phyloP scores from a whole-genome alignment of 2,888 invertebrate species.

The Deroplatys truncata region DNA sequence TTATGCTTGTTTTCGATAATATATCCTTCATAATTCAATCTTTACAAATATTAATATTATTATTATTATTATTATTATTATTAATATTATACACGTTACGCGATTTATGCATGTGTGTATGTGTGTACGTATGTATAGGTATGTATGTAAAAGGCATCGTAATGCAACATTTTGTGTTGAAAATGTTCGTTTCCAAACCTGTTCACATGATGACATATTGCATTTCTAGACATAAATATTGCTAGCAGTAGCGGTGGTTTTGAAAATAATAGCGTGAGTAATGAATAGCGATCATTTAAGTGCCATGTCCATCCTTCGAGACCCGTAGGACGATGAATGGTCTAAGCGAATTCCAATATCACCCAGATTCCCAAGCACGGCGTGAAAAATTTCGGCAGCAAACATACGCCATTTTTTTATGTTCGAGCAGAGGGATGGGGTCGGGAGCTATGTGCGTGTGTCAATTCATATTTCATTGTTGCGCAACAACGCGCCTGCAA shows the following conservation, averaged over 20 bases:
- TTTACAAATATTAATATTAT: too few species aligned
- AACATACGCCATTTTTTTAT: not conserved
- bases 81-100: too few species aligned
- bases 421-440: not conserved
- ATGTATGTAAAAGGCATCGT: too few species aligned
- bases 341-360: not conserved
- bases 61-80: too few species aligned
- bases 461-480: conserved; percentile 9
- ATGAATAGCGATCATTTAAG: not conserved
- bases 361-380: not conserved
- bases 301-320: not conserved
- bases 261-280: not conserved
- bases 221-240: not conserved
- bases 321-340: not conserved
- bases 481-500: not conserved
- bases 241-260: not conserved
- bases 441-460: not conserved
- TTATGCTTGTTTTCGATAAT: too few species aligned
- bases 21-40: too few species aligned
- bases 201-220: not conserved
- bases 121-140: too few species aligned
- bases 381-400: not conserved
- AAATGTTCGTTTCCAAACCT: too few species aligned
- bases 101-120: too few species aligned
- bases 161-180: too few species aligned